Percentiles rank a stretch among this genome's conserved stretches.
Conservation (phyloP, 2,888 invertebrate species). For the Pandemis cinnamomeana region DNA sequence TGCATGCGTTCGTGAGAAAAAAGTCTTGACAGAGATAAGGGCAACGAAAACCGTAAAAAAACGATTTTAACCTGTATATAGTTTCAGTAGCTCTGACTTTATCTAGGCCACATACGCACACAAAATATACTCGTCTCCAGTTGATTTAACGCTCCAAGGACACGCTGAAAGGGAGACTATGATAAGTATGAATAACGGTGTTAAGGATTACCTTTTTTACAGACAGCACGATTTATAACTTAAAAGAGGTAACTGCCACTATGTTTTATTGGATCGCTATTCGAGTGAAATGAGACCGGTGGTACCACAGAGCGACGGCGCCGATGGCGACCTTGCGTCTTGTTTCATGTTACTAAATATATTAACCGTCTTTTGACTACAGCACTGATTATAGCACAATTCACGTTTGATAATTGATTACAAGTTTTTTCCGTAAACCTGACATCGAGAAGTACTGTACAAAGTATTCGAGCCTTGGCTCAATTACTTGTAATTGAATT, state of each 20-base stretch:
- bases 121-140: not conserved
- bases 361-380: not conserved
- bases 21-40: too few relatives aligned
- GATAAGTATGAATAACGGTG: slow-evolving; percentile 9
- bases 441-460: not conserved
- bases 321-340: slow-evolving; percentile 53
- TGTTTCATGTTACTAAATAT: slow-evolving; percentile 32
- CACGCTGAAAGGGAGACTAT: not conserved
- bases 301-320: slow-evolving; percentile 59
- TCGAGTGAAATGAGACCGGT: slow-evolving; percentile 44
- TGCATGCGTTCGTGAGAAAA: too few relatives aligned
- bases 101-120: too few relatives aligned
- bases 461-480: too few relatives aligned
- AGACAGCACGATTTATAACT: slow-evolving; percentile 3
- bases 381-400: not conserved
- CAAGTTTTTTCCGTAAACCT: not conserved
- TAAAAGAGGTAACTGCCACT: slow-evolving; percentile 2
- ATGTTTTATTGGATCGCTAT: slow-evolving; percentile 31
- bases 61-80: too few relatives aligned
- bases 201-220: not conserved
- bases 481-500: too few relatives aligned
- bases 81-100: too few relatives aligned
- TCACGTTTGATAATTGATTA: not conserved
- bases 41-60: too few relatives aligned
- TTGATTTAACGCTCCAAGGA: not conserved